Evolutionary conservation across 2,888 invertebrate species (phyloP), one percentile per base, ranked within the genome.

Genomic region (Xestia xanthographa): DNA sequence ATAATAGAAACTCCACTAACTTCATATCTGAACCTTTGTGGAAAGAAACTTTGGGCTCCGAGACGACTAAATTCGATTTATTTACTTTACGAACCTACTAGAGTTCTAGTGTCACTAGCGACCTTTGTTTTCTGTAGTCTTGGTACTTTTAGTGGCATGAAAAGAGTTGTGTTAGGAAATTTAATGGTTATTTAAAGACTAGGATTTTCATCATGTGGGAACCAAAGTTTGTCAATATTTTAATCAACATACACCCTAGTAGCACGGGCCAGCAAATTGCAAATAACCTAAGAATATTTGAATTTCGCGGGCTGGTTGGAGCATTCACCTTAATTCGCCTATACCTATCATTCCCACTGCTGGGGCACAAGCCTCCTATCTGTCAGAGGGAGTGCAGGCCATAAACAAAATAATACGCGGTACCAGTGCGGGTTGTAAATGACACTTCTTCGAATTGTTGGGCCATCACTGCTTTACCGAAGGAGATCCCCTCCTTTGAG

Each of bases 61-160:
- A 87, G 89, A 85, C 85, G 85, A 88, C 87, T 86, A 89, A 91
- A 92, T 91, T 91, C 88, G 88, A 92, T 92, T 92, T 92, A 91
- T 92, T 89, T 89, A 87, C 77, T 77, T 75, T 56, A 75, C 34
- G 48, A 66, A 75, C 65, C 77, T 70, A 29, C 73, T 82, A 17
- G 69, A 48, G 29, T 72, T 45, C 48, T 62, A 76, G 68, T 72
- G 72, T 68, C 67, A 83, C 72, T 66, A 41, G 79, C 66, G 62
- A 82, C 70, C 66, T 78, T 66, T 84, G 60, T 75, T 67, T 66
- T 56, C 60, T 76, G 66, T 22, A n/a, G 50, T 63, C 22, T 41
- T 76, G 22, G 60, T 75, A 53, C 58, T 29, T 60, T 66, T 66
- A 75, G 38, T 66, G n/a, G 38, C 67, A 65, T 80, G 26, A 77